A percentile compares a stretch with the other conserved stretches of the same genome.
phyloP scores from a whole-genome alignment of 2,888 invertebrate genomes.

The Trissolcus japonicus region DNA sequence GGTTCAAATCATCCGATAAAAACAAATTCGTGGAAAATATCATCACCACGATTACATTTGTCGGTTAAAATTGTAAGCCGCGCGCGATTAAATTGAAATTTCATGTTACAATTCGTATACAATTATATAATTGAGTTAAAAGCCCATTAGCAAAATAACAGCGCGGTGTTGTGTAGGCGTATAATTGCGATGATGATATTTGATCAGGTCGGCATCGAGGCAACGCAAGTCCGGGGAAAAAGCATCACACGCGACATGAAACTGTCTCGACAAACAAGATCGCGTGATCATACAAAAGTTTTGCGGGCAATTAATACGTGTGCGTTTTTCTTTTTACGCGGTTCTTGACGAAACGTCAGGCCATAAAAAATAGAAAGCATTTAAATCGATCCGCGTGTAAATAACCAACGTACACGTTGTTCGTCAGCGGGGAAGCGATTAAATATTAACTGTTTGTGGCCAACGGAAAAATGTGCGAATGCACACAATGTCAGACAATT shows the following conservation, averaged over 20 bases:
- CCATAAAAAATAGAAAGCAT: background rate
- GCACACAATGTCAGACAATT: background rate
- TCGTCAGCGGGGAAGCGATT: conserved; percentile 7
- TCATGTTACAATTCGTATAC: conserved; percentile 24
- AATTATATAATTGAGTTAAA: conserved; percentile 42
- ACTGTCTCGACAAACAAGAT: too few species aligned
- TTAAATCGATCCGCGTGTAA: background rate
- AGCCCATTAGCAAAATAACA: conserved; percentile 39
- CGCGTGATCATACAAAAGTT: too few species aligned
- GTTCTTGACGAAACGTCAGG: too few species aligned
- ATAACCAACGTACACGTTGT: conserved; percentile 1
- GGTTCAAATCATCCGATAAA: conserved; percentile 6
- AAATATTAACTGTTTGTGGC: conserved; percentile 22
- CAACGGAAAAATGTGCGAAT: conserved; percentile 8
- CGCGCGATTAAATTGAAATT: conserved; percentile 30
- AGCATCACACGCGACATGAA: too few species aligned
- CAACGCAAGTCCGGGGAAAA: too few species aligned
- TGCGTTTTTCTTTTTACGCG: too few species aligned
- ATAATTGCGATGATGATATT: too few species aligned
- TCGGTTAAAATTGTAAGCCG: conserved; percentile 13
- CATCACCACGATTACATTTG: conserved; percentile 9
- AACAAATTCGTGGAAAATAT: conserved; percentile 16
- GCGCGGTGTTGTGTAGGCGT: too few species aligned
- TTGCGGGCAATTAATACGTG: too few species aligned
- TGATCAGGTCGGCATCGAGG: too few species aligned